A percentile compares a stretch with the other conserved stretches of the same genome.
phyloP scores from a whole-genome alignment of 2,113 vertebrate genomes.

The Proteles cristata region DNA sequence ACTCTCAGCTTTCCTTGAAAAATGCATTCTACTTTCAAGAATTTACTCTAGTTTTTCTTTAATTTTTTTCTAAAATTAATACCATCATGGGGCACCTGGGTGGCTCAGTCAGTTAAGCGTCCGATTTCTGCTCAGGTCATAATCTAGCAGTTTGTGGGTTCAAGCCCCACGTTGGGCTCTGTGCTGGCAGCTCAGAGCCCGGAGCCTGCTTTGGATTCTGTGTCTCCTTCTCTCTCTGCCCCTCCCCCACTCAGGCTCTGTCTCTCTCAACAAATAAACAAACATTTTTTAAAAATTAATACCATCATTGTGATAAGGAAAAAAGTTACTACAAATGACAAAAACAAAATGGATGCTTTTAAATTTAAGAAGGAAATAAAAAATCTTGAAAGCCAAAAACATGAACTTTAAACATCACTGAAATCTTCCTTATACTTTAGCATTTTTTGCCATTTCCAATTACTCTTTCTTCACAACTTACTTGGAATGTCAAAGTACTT shows the following conservation, averaged over 20 bases:
- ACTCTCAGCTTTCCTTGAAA: constrained; percentile 17
- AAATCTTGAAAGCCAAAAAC: neutral
- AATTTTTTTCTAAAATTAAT: neutral
- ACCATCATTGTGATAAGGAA: neutral
- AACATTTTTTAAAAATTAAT: neutral
- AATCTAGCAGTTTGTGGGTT: no score
- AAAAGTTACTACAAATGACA: neutral
- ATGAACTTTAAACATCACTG: constrained; percentile 39
- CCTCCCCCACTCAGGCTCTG: no score
- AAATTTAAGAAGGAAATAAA: neutral
- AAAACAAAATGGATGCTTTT: neutral
- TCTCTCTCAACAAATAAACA: no score
- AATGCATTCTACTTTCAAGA: neutral
- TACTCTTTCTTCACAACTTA: constrained; percentile 26
- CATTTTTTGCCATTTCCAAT: constrained; percentile 15
- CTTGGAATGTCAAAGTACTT: neutral
- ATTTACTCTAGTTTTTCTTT: neutral
- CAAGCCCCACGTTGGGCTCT: no score
- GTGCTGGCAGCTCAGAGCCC: no score
- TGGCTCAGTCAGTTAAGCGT: no score
- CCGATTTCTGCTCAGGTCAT: no score
- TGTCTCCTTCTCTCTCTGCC: no score
- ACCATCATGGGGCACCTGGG: neutral
- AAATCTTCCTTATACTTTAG: constrained; percentile 2
- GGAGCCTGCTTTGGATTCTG: no score